These are phyloP conservation scores for Ennomos quercinarius DNA, from an alignment of 2,888 invertebrate genomes.

Conservation along the genomic window DNA sequence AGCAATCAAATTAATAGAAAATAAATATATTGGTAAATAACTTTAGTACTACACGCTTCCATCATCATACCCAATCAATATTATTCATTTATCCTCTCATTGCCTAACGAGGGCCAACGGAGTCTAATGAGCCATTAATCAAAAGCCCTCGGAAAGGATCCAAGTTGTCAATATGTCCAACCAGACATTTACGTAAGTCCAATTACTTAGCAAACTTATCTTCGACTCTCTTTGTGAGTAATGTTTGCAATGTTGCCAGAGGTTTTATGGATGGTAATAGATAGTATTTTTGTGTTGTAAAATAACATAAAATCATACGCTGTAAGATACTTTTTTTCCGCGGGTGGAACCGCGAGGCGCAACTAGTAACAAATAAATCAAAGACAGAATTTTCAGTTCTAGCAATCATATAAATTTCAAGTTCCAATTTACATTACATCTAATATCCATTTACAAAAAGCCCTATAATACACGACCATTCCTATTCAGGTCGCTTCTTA, in stretches of 20 bases:
- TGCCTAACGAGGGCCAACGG: conserved; percentile 16
- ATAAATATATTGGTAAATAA: no score
- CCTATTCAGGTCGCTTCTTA: conserved; percentile 18
- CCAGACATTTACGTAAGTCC: conserved; percentile 44
- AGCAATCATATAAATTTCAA: no score
- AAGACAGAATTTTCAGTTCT: no score
- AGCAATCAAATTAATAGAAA: no score
- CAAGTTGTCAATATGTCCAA: conserved; percentile 53
- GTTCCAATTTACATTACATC: no score
- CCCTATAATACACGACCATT: no score
- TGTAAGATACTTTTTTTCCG: no score
- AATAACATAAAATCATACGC: no score
- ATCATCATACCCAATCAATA: conserved; percentile 6
- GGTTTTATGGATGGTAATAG: conserved; percentile 7
- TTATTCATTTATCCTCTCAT: conserved; percentile 20
- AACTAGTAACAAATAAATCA: no score
- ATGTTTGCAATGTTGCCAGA: conserved; percentile 23
- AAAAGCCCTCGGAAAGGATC: conserved; percentile 51
- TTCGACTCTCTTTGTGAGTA: conserved; percentile 12
- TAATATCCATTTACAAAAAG: no score
- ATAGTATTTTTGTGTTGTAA: not conserved
- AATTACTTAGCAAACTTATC: conserved; percentile 44
- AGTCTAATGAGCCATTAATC: conserved; percentile 49
- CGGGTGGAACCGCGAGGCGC: no score
- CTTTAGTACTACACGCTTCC: not conserved